Conservation (phyloP, 37 sponge, comb jelly and placozoan genomes). For the Haliclona indistincta region DNA sequence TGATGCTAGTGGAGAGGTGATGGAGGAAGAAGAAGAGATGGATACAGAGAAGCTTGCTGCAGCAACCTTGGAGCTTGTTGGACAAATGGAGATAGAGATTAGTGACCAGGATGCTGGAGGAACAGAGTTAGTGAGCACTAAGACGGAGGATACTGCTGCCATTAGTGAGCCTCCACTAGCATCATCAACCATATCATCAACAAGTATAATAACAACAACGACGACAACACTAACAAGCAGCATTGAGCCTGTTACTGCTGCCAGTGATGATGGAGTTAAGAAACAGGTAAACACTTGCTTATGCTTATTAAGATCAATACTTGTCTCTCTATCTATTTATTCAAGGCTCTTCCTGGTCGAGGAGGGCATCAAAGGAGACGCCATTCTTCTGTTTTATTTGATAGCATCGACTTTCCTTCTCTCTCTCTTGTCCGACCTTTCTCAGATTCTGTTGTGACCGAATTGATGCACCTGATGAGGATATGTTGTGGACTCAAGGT, state of each 20-base stretch:
- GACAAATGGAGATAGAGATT: slow-evolving; percentile 76
- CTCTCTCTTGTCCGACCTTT: slow-evolving; percentile 27
- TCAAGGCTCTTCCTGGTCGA: neutral
- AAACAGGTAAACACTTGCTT: neutral
- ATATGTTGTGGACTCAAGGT: slow-evolving; percentile 54
- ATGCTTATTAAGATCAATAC: neutral
- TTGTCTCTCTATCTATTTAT: neutral
- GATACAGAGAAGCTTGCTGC: neutral
- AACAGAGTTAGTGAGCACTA: too few species aligned
- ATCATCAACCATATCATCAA: neutral
- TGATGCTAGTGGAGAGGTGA: neutral
- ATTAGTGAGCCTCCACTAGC: neutral
- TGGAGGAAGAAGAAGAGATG: slow-evolving; percentile 32
- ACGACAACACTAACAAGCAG: neutral
- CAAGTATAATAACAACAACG: neutral
- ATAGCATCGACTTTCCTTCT: slow-evolving; percentile 20
- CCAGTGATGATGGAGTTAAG: neutral
- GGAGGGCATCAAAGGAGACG: slow-evolving; percentile 16
- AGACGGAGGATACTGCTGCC: neutral
- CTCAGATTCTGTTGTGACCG: slow-evolving; percentile 33
- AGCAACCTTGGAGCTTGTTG: slow-evolving; percentile 44
- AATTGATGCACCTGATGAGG: slow-evolving; percentile 50
- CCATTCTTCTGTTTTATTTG: slow-evolving; percentile 17
- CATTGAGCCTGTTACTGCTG: neutral
- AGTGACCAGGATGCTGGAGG: slow-evolving; percentile 50